A percentile compares a stretch with the other conserved stretches of the same genome.
These are phyloP conservation scores for Platycercus adscitus DNA, from an alignment of 2,113 vertebrate genomes.

Conservation along the genomic window DNA sequence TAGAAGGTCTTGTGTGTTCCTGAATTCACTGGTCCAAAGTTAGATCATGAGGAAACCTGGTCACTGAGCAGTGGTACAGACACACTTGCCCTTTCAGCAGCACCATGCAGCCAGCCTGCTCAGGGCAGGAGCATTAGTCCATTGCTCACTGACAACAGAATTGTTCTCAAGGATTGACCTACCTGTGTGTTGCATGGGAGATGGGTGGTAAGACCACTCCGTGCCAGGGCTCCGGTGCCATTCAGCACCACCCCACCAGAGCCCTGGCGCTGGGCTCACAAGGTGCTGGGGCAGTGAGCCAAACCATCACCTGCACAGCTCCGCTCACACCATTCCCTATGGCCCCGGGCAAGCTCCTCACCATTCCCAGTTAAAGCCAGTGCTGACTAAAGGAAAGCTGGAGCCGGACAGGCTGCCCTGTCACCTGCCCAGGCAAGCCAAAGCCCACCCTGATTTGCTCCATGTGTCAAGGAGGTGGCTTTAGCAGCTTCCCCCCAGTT, in stretches of 20 bases:
- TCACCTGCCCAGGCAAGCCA: not conserved
- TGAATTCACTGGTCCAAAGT: not conserved
- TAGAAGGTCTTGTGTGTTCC: not conserved
- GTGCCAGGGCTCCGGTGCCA: not conserved
- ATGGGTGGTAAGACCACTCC: rapidly evolving
- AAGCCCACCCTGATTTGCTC: not conserved
- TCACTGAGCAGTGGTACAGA: too few relatives aligned
- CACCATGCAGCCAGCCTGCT: not conserved
- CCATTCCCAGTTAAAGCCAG: not conserved
- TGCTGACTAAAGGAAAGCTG: not conserved
- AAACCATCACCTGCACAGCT: not conserved
- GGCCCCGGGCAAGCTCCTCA: not conserved
- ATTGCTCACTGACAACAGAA: not conserved
- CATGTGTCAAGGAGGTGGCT: not conserved
- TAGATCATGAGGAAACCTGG: not conserved
- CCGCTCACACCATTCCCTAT: not conserved
- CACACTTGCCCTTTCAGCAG: not conserved
- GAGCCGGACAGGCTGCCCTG: not conserved
- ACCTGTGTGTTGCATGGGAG: not conserved
- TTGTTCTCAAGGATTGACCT: not conserved
- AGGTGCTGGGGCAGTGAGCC: not conserved
- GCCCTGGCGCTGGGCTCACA: not conserved
- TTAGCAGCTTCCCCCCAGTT: not conserved
- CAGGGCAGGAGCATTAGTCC: not conserved
- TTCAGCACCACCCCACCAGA: not conserved